Conservation (phyloP, 2,888 invertebrate genomes). For the Dilophus febrilis region DNA sequence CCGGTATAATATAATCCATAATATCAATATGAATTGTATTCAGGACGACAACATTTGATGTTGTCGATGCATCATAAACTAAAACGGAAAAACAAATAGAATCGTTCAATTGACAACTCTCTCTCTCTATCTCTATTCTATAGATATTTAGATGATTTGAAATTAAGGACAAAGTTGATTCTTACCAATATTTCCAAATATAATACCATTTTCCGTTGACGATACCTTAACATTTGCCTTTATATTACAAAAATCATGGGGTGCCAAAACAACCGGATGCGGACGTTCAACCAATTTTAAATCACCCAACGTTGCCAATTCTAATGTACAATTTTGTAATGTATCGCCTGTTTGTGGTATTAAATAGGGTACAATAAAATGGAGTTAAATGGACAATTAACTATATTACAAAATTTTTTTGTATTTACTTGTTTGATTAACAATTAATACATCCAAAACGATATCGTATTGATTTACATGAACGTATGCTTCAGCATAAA, state of each 20-base stretch:
- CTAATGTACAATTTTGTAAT: slow-evolving; percentile 92
- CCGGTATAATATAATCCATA: slow-evolving; percentile 98
- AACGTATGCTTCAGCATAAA: slow-evolving; percentile 99
- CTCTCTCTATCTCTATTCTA: background rate
- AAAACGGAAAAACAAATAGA: slow-evolving; percentile 14
- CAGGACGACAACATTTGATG: slow-evolving; percentile 81
- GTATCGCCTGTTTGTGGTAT: slow-evolving; percentile 76
- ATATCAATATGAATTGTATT: slow-evolving; percentile 99
- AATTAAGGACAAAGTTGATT: background rate
- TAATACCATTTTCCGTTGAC: slow-evolving; percentile 98
- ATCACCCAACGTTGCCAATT: slow-evolving; percentile 94
- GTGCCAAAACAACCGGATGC: slow-evolving; percentile 84
- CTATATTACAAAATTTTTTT: no score
- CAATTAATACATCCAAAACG: slow-evolving; percentile 91
- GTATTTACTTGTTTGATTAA: slow-evolving; percentile 93
- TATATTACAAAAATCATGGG: slow-evolving; percentile 94
- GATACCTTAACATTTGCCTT: slow-evolving; percentile 99
- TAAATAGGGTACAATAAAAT: no score
- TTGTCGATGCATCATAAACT: slow-evolving; percentile 83
- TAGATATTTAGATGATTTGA: slow-evolving; percentile 1
- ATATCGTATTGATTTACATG: slow-evolving; percentile 98
- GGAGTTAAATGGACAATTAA: no score
- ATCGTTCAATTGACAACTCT: background rate
- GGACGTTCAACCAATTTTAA: slow-evolving; percentile 96
- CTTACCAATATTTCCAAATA: slow-evolving; percentile 93